Base-by-base conservation (phyloP, 1,140 invertebrate genomes). In the Nasonia vitripennis region DNA sequence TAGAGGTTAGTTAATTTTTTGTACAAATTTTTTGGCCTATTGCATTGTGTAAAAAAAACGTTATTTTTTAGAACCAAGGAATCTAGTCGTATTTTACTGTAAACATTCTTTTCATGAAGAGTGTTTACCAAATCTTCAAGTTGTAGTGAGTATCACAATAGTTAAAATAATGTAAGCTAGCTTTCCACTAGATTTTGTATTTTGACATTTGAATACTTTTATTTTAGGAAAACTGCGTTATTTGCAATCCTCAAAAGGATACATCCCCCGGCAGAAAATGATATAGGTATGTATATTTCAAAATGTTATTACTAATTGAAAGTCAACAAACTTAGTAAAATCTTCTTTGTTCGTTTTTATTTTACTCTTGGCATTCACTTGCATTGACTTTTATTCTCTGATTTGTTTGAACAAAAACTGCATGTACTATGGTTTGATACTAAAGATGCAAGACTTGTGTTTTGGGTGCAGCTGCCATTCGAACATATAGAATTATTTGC, bases 41-140 rank as follows among this genome's bases (percentile, higher is more conserved):
- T 88, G 86, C 78, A 86, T 78, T 87, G 84, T 51, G 78, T 88
- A 85, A 83, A 71, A n/a, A 55, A 55, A n/a, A 45, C 55, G 0
- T 70, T 70, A 1, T 4, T 93, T 86, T 90, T 90, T 92, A 92
- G 96, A 97, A 90, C 95, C 95, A 14, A 96, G 95, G 88, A 95
- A 96, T 91, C 92, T 98, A 87, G 93, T 96, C 84, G 95, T 97
- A 70, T 99, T 98, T 91, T 97, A 97, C 90, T 99, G 98, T 90
- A 96, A 96, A 86, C 98, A 99, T 93, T 95, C 95, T 0, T 99
- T 98, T 91, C 98, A 99, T 92, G 95, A 96, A 91, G 95, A 96
- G 84, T 99, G 98, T 93, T 91, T 98, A 87, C 95, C 95, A 70
- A 91, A 92, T 86, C 89, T 92, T 67, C 87, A 93, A 88, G 80